phyloP scores from a whole-genome alignment of 2,113 vertebrate genomes.

The Cyanoliseus patagonus region DNA sequence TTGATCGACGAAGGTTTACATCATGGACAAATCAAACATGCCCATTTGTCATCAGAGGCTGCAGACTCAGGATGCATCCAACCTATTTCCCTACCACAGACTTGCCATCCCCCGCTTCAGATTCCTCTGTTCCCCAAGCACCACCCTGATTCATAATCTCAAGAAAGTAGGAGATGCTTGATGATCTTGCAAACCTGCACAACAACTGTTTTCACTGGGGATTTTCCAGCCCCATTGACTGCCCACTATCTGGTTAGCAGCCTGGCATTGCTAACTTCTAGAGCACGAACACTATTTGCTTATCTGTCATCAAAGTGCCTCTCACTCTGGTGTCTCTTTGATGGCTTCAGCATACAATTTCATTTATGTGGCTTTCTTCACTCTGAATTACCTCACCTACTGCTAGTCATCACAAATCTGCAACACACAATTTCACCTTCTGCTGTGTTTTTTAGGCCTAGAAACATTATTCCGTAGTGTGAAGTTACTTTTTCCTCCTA shows the following conservation, averaged over 20 bases:
- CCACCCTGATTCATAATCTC: constrained; percentile 56
- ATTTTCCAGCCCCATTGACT: constrained; percentile 21
- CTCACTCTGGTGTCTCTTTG: constrained; percentile 17
- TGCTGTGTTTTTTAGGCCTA: not conserved
- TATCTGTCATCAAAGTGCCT: constrained; percentile 38
- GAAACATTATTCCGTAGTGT: not conserved
- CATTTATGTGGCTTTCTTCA: constrained; percentile 29
- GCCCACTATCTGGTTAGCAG: not conserved
- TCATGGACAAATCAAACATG: constrained; percentile 8
- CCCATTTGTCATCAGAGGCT: constrained; percentile 2
- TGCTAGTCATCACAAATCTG: not conserved
- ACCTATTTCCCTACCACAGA: constrained; percentile 12
- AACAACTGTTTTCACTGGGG: not conserved
- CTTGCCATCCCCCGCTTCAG: not conserved
- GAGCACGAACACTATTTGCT: not conserved
- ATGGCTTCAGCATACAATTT: not conserved
- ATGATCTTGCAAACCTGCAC: constrained; percentile 15
- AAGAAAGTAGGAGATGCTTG: constrained; percentile 28
- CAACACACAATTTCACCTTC: not conserved
- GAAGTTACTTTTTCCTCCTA: not conserved
- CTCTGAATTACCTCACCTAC: constrained; percentile 25
- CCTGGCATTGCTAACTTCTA: not conserved
- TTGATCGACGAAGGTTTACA: not conserved
- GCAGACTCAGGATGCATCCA: not conserved
- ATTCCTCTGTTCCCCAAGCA: constrained; percentile 19